Base-by-base conservation (phyloP, 2,113 vertebrate species). In the Psilopsiagon aurifrons region DNA sequence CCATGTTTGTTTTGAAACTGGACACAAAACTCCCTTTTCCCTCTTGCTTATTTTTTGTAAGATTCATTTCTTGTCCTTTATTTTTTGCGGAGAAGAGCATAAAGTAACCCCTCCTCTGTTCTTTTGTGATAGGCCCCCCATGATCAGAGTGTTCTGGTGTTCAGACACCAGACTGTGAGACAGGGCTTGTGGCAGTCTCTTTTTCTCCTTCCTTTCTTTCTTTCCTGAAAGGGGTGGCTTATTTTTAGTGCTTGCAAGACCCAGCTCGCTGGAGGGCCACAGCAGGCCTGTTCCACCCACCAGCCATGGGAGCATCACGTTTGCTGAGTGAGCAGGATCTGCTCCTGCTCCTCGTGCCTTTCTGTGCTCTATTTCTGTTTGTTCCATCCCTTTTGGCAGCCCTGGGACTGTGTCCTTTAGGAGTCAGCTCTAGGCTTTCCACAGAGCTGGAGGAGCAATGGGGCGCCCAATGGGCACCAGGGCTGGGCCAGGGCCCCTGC, bases 21-120 rank as follows among this genome's bases (percentile, higher is more conserved):
- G 63, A 52, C 47, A 43, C 83, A 81, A 81, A 81, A 83, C 31
- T 93, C 55, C 44, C 37, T 86, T 83, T 92, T 69, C 47, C 49
- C 33, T 90, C 11, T 1, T 70, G 11, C 68, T 39, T 88, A 62
- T 70, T 92, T 92, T 80, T 68, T 51, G n/a, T 62, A 49, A 92
- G 64, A 49, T 54, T 33, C 20, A 16, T 13, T 70, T 77, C 63
- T 88, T 68, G 67, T 70, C 29, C 33, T 43, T 66, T 63, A 46
- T 71, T 55, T 85, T 78, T 64, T 35, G 51, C 91, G 74, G 55
- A 86, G 66, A 71, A 84, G 51, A 63, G 23, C 28, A 19, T 67
- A 64, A 64, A 55, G 47, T 37, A 23, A 2, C 1, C 4, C 9
- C 13, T 57, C 17, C 31, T 73, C 44, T 79, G n/a, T 35, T 64